Evolutionary conservation across 2,797 vertebrate genomes (phyloP).

Genomic region (Graptemys geographica): DNA sequence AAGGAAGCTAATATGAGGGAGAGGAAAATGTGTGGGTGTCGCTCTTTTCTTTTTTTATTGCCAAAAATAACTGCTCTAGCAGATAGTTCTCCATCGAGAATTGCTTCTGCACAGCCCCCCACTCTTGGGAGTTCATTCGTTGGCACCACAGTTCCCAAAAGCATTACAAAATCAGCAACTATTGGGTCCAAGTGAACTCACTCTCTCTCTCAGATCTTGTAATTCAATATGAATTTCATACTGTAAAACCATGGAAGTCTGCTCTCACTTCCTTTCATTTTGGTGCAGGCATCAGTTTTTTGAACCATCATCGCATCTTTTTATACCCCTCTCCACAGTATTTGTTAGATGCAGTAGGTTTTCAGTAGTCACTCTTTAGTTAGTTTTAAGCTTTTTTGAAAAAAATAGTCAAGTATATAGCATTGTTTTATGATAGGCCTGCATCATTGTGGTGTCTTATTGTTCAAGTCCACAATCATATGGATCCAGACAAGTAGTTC

Average conservation of each 20-base stretch:
- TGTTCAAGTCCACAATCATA: not conserved
- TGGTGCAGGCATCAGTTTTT: not conserved
- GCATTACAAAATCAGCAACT: not conserved
- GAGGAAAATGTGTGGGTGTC: not conserved
- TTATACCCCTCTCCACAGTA: not conserved
- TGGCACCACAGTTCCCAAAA: not conserved
- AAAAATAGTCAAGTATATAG: accelerated
- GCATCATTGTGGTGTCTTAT: not conserved
- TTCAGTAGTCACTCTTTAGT: not conserved
- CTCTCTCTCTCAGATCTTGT: not conserved
- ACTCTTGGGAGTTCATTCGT: not conserved
- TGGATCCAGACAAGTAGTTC: not conserved
- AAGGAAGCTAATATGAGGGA: not conserved
- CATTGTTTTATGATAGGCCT: not conserved
- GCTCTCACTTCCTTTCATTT: not conserved
- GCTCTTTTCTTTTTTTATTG: not conserved
- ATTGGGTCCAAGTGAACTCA: not conserved
- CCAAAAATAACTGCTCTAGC: not conserved
- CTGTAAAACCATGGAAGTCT: not conserved
- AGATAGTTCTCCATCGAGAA: not conserved
- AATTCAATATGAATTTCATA: not conserved
- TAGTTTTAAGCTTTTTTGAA: not conserved
- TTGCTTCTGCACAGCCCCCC: not conserved
- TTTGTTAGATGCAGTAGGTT: not conserved
- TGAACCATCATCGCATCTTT: not conserved